Conservation (phyloP, 2,113 vertebrate genomes). For the Gnathonemus echidnorhynchus region DNA sequence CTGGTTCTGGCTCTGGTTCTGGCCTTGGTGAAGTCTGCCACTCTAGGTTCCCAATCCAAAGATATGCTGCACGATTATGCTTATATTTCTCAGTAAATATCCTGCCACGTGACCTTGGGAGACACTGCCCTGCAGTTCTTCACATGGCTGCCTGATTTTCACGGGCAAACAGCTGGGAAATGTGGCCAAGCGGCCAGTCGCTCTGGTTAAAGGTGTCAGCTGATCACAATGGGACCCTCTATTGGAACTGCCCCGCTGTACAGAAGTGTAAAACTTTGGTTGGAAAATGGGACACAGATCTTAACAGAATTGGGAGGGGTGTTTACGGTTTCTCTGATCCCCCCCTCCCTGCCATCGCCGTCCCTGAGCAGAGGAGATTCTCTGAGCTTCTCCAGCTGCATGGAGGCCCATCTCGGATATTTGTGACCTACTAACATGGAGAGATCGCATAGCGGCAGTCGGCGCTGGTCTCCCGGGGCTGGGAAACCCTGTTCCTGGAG, state of each 20-base stretch:
- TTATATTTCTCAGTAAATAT: background rate
- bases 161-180: background rate
- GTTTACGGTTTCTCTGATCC: background rate
- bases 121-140: background rate
- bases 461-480: background rate
- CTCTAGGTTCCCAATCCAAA: background rate
- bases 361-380: background rate
- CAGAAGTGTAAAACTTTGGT: background rate
- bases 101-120: background rate
- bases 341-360: background rate
- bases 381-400: background rate
- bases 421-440: constrained; percentile 17
- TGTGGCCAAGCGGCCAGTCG: background rate
- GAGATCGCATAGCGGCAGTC: background rate
- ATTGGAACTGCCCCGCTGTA: background rate
- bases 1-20: background rate
- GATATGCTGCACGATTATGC: background rate
- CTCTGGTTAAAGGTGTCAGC: background rate
- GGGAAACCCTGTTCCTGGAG: constrained; percentile 13
- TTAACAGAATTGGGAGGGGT: background rate
- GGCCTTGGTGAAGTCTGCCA: background rate
- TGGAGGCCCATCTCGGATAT: background rate
- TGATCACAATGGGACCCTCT: background rate
- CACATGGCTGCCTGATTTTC: background rate
- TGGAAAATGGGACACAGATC: background rate